Conservation (phyloP, 1,140 invertebrate genomes). For the Antheraea mylitta region DNA sequence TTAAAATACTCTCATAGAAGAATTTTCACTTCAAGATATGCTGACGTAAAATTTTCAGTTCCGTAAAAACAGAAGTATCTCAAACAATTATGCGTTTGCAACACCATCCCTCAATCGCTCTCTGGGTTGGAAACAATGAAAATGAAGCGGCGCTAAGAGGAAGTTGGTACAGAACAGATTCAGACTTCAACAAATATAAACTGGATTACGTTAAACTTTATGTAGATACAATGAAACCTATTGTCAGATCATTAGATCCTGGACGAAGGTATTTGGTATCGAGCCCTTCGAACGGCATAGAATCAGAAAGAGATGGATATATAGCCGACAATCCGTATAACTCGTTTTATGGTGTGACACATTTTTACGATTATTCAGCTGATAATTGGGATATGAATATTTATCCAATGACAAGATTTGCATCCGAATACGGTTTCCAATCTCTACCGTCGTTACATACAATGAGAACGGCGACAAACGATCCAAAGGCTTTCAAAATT, state of each 20-base stretch:
- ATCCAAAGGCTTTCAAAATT: constrained; percentile 81
- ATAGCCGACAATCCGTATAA: constrained; percentile 89
- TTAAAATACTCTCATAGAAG: no score
- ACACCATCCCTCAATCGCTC: constrained; percentile 92
- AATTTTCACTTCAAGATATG: no score
- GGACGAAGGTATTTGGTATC: constrained; percentile 88
- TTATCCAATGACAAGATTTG: constrained; percentile 91
- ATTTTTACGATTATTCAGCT: constrained; percentile 93
- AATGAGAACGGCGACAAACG: constrained; percentile 78
- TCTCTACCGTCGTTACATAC: constrained; percentile 88
- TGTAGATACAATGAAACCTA: constrained; percentile 85
- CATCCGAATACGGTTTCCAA: constrained; percentile 98
- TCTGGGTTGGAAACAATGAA: constrained; percentile 98
- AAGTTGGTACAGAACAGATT: constrained; percentile 89
- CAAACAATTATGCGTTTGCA: constrained; percentile 93
- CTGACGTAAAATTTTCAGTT: no score
- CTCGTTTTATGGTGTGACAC: constrained; percentile 92
- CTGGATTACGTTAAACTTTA: constrained; percentile 94
- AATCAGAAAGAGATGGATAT: constrained; percentile 88
- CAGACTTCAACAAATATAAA: constrained; percentile 82
- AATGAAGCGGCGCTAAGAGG: constrained; percentile 94
- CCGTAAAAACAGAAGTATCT: constrained; percentile 87
- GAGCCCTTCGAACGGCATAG: constrained; percentile 94
- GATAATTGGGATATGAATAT: constrained; percentile 90
- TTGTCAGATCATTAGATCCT: constrained; percentile 82